Evolutionary conservation across 2,113 vertebrate species (phyloP).

Genomic region (Sceloporus undulatus): DNA sequence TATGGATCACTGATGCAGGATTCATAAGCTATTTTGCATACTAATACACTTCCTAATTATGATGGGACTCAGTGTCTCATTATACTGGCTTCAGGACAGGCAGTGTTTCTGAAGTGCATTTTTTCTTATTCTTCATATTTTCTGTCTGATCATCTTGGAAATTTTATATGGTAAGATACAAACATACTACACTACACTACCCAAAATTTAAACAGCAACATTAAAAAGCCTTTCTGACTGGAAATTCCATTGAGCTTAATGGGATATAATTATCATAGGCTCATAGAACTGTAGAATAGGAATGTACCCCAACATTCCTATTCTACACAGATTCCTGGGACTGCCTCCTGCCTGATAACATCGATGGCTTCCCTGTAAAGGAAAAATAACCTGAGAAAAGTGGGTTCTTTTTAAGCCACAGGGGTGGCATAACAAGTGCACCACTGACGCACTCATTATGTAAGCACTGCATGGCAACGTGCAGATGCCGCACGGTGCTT

Average conservation of each 20-base stretch:
- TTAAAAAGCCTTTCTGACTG: not conserved
- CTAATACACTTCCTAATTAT: not conserved
- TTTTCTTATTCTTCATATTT: not conserved
- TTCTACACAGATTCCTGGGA: too few relatives aligned
- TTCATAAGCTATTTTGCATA: slow-evolving; percentile 17
- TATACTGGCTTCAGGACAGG: not conserved
- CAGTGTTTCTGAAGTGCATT: not conserved
- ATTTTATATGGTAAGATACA: not conserved
- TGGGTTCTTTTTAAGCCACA: too few relatives aligned
- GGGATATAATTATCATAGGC: too few relatives aligned
- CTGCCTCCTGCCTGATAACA: too few relatives aligned
- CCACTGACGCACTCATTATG: too few relatives aligned
- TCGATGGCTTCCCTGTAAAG: too few relatives aligned
- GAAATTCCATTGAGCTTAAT: not conserved
- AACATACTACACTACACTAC: not conserved
- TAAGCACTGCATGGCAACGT: too few relatives aligned
- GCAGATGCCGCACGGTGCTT: too few relatives aligned
- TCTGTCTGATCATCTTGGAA: not conserved
- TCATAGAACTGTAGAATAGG: too few relatives aligned
- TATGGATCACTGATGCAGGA: slow-evolving; percentile 37
- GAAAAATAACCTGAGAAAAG: too few relatives aligned
- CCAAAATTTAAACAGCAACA: not conserved
- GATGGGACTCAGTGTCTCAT: not conserved
- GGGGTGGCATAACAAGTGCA: too few relatives aligned
- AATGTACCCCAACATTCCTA: too few relatives aligned